Evolutionary conservation across 2,113 vertebrate species (phyloP).

Genomic region (Anas platyrhynchos): DNA sequence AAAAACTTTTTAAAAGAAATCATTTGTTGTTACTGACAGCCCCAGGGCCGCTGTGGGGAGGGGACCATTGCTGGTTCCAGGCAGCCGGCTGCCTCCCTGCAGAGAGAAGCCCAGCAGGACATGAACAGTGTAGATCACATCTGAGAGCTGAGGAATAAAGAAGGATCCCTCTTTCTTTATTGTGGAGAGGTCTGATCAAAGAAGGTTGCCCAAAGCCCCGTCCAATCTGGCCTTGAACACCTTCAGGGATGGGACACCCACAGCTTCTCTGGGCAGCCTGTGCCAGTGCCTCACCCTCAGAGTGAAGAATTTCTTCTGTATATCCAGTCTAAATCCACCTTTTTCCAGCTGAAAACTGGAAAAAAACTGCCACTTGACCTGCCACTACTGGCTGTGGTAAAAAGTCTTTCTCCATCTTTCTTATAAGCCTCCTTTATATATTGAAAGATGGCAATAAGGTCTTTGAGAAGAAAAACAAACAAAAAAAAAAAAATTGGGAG

Average conservation of each 20-base stretch:
- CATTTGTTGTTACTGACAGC: neutral
- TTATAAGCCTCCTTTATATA: neutral
- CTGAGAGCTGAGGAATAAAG: neutral
- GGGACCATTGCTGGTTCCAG: neutral
- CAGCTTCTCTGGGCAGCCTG: neutral
- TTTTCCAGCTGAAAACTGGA: neutral
- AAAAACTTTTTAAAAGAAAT: neutral
- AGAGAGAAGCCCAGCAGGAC: neutral
- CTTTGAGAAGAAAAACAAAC: neutral
- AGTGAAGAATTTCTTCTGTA: neutral
- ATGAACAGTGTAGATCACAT: neutral
- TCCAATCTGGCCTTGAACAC: neutral
- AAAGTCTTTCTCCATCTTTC: neutral
- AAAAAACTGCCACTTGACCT: neutral
- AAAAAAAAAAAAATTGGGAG: neutral
- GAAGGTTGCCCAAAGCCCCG: neutral
- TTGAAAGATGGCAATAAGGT: neutral
- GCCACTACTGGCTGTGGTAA: neutral
- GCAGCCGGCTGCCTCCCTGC: neutral
- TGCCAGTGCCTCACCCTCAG: neutral
- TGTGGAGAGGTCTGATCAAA: neutral
- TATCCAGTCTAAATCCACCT: neutral
- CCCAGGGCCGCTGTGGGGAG: neutral
- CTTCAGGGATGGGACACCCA: neutral
- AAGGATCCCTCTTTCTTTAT: neutral